phyloP scores from a whole-genome alignment of 1,140 invertebrate species.

The Bemisia tabaci region DNA sequence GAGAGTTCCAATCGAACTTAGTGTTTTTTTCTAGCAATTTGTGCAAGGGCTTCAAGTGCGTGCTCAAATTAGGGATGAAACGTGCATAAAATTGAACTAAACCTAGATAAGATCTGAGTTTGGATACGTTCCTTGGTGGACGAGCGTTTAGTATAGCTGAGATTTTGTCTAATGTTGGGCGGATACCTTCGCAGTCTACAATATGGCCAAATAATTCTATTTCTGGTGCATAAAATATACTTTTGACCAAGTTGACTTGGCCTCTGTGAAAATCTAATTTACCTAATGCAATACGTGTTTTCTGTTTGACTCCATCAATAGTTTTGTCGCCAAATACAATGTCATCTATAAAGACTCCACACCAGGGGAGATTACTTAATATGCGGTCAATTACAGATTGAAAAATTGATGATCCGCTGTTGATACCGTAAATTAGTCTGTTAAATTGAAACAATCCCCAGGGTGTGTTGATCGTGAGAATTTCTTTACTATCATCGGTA shows the following conservation, averaged over 20 bases:
- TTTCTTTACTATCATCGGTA: constrained; percentile 21
- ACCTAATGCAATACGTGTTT: constrained; percentile 8
- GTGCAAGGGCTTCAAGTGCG: constrained; percentile 14
- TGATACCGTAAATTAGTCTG: constrained; percentile 25
- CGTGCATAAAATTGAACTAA: constrained; percentile 17
- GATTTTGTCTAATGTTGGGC: constrained; percentile 23
- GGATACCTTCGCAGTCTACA: constrained; percentile 8
- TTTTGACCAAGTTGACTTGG: constrained; percentile 11
- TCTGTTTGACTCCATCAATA: constrained; percentile 1
- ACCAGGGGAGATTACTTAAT: constrained; percentile 8
- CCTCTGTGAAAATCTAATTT: constrained; percentile 6
- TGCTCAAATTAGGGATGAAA: constrained; percentile 13
- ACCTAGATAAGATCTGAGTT: constrained; percentile 17
- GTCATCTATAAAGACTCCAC: constrained; percentile 15
- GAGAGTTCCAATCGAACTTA: constrained; percentile 14
- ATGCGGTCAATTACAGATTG: constrained; percentile 24
- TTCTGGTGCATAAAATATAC: constrained; percentile 10
- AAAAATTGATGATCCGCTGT: constrained; percentile 21
- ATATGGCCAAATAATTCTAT: constrained; percentile 11
- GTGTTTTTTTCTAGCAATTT: constrained; percentile 14
- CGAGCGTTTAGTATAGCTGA: constrained; percentile 26
- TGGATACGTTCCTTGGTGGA: constrained; percentile 24
- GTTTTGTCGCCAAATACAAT: constrained; percentile 12
- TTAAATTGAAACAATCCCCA: constrained; percentile 24
- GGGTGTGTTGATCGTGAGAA: constrained; percentile 25